Evolutionary conservation across 2,888 invertebrate species (phyloP), one percentile per base, ranked within the genome.

Genomic region (Sphaerolaimus hirsutus): DNA sequence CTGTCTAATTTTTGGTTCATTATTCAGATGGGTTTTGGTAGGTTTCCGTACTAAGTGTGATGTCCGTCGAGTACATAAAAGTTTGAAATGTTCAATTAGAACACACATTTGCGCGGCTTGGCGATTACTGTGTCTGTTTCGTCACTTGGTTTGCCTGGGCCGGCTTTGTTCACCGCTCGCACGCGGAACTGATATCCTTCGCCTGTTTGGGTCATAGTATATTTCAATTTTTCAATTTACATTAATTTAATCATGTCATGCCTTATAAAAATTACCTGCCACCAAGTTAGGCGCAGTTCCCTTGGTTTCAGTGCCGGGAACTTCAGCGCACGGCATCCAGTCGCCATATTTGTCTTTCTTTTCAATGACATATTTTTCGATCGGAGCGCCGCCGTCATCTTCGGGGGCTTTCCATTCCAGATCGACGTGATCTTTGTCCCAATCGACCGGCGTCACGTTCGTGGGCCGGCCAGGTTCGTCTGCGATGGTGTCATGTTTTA

Each of bases 331-430:
- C 14, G 57, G 56, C 2, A 55, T 54, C 62, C 62, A 62, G 41
- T 58, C 56, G 25, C 62, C 62, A 46, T 55, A 59, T 40, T 55
- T 58, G 50, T 63, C 61, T 25, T 62, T 62, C 56, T 62, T 64
- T 50, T 63, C 63, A 37, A 63, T 58, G 26, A 63, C 53, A 52
- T 17, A 43, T 19, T 53, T 53, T 22, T 56, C 55, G 27, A 89
- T 79, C 0, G 84, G 83, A 25, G 84, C 77, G 21, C 87, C 87
- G 19, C 86, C 86, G 64, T 89, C 86, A 58, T 57, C 78, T 66
- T 81, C 82, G 0, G 97, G 93, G 46, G 86, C 77, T 10, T 82
- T 76, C 93, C 97, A 99, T 75, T 86, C 80, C 53, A 97, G 69
- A 61, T 84, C 86, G 61, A 91, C 87, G 61, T 82, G 84, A 65